Conservation (phyloP, 2,113 vertebrate species). For the Ceuthmochares aereus region DNA sequence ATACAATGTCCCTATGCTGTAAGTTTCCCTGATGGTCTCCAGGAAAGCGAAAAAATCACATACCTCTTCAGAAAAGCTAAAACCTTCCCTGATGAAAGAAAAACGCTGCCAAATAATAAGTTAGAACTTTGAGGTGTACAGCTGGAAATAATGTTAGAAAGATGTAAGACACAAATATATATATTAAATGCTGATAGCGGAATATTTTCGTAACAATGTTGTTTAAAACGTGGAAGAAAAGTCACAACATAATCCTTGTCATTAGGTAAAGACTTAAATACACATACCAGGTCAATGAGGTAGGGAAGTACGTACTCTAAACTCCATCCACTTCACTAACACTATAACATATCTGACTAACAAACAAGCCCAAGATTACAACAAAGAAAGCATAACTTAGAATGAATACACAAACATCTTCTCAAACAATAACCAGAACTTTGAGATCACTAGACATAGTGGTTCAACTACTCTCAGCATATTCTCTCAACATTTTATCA, state of each 20-base stretch:
- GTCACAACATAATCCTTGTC: not conserved
- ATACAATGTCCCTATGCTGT: not conserved
- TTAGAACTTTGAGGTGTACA: not conserved
- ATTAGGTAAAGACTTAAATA: not conserved
- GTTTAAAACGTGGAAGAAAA: not conserved
- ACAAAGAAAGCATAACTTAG: not conserved
- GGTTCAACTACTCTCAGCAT: not conserved
- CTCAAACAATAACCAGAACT: not conserved
- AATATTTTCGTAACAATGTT: not conserved
- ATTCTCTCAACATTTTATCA: not conserved
- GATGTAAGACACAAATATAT: not conserved
- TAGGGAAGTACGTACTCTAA: not conserved
- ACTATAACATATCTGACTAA: not conserved
- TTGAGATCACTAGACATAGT: not conserved
- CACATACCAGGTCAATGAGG: not conserved
- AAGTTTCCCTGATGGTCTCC: not conserved
- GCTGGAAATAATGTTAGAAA: not conserved
- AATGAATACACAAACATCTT: not conserved
- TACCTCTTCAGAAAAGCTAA: not conserved
- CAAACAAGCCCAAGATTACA: not conserved
- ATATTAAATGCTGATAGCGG: not conserved
- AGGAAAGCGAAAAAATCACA: not conserved
- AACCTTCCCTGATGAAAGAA: not conserved
- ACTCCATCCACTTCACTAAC: not conserved
- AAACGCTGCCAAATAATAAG: not conserved